Percentiles rank a stretch among this genome's conserved stretches.
These are phyloP conservation scores for Girardinus metallicus DNA, from an alignment of 2,797 vertebrate species.

Conservation along the genomic window DNA sequence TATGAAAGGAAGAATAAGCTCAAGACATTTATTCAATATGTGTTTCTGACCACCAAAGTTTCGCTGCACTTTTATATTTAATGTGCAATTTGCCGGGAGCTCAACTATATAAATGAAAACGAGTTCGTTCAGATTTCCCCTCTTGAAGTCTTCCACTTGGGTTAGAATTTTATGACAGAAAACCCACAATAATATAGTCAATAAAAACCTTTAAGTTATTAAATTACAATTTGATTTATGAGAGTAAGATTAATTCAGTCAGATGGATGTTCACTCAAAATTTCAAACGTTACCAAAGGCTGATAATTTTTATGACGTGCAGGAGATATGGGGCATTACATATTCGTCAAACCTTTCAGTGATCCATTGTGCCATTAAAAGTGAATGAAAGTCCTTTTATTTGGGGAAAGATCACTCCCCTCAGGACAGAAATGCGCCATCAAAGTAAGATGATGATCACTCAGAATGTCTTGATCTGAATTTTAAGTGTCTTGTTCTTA, in stretches of 20 bases:
- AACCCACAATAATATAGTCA: not conserved
- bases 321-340: not conserved
- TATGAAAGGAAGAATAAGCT: not conserved
- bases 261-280: not conserved
- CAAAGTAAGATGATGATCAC: not conserved
- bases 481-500: not conserved
- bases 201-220: not conserved
- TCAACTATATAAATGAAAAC: not conserved
- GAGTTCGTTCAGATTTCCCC: not conserved
- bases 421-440: not conserved
- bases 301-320: not conserved
- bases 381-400: not conserved
- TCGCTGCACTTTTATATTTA: not conserved
- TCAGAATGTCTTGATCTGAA: not conserved
- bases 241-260: not conserved
- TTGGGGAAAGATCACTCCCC: not conserved
- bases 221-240: not conserved
- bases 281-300: slow-evolving; percentile 1
- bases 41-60: not conserved
- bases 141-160: not conserved
- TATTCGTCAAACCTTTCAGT: slow-evolving; percentile 7
- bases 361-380: not conserved
- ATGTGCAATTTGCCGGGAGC: not conserved
- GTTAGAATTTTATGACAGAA: not conserved
- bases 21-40: not conserved